These are phyloP conservation scores for Odontomyia ornata DNA, from an alignment of 2,888 invertebrate species.

Conservation along the genomic window DNA sequence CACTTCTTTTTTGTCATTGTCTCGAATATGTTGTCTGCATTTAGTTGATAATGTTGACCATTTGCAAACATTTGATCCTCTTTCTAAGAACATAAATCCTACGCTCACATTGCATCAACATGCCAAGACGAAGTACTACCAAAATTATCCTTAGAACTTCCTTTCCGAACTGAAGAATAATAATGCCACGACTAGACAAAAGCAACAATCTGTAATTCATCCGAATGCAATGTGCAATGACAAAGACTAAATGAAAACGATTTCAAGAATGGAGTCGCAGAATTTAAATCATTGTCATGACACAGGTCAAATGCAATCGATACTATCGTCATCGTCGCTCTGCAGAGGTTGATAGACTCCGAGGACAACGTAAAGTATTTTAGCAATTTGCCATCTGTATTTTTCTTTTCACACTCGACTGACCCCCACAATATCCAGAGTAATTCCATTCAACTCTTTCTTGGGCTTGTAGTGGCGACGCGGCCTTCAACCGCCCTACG, in stretches of 20 bases:
- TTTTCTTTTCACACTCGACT: conserved; percentile 13
- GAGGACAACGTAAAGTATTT: background rate
- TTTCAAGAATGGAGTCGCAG: background rate
- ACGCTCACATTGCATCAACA: no score
- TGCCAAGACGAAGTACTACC: no score
- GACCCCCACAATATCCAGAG: background rate
- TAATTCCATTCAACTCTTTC: no score
- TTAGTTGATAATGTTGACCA: no score
- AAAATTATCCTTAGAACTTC: no score
- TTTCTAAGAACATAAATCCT: no score
- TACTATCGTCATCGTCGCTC: background rate
- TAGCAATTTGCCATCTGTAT: background rate
- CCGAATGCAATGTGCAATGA: background rate
- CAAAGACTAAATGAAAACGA: background rate
- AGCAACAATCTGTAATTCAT: conserved; percentile 9
- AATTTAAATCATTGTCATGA: conserved; percentile 28
- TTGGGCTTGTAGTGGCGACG: no score
- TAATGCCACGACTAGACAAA: conserved; percentile 11
- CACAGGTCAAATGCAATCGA: background rate
- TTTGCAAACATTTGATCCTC: no score
- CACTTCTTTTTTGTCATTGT: no score
- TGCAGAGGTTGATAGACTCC: conserved; percentile 19
- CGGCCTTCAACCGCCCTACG: no score
- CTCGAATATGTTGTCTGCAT: no score
- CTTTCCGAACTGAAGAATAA: background rate